Conservation (phyloP, 2,797 vertebrate species). For the Anabas testudineus region DNA sequence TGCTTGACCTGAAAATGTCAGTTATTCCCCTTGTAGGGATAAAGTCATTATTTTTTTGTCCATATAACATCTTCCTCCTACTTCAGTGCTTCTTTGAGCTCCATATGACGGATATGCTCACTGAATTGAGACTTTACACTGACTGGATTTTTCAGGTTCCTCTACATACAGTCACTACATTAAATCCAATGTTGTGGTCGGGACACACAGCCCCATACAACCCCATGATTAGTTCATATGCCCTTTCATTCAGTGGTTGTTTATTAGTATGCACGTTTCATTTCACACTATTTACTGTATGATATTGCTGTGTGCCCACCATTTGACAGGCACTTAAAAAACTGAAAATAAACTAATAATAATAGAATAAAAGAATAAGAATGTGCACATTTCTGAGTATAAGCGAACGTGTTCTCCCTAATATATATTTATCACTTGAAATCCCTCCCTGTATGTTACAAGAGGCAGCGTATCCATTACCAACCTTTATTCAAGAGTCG, state of each 20-base stretch:
- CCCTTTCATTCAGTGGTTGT: neutral
- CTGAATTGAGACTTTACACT: neutral
- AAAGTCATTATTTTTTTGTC: slow-evolving; percentile 21
- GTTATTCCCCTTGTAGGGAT: slow-evolving; percentile 35
- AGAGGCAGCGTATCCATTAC: slow-evolving; percentile 19
- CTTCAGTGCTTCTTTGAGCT: slow-evolving; percentile 4
- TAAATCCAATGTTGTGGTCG: too few species aligned
- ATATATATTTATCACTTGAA: slow-evolving; percentile 41
- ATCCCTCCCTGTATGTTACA: slow-evolving; percentile 6
- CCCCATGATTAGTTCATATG: too few species aligned
- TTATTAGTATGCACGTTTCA: neutral
- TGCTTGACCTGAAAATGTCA: slow-evolving; percentile 45
- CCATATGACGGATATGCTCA: slow-evolving; percentile 3
- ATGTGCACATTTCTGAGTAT: neutral
- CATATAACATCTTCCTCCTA: slow-evolving; percentile 2
- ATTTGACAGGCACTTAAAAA: neutral
- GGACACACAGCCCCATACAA: too few species aligned
- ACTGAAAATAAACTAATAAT: too few species aligned
- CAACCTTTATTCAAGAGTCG: slow-evolving; percentile 27
- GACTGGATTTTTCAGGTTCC: neutral
- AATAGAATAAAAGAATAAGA: too few species aligned
- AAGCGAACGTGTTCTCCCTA: slow-evolving; percentile 14
- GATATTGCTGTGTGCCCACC: neutral
- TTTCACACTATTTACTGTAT: neutral
- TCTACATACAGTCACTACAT: neutral